These are phyloP conservation scores for Rhamphomyia laevipes DNA, from an alignment of 2,888 invertebrate species.

Conservation along the genomic window DNA sequence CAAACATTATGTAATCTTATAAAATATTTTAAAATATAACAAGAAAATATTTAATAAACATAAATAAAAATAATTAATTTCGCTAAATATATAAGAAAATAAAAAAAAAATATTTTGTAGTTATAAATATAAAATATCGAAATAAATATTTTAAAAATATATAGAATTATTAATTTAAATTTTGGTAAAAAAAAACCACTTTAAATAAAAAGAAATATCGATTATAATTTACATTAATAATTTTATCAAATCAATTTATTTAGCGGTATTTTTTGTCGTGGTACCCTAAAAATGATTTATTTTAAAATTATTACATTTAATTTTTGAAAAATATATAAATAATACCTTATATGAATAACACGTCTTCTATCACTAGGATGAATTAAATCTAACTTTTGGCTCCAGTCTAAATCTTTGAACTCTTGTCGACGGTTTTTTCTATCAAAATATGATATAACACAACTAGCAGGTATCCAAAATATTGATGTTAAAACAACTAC, in stretches of 20 bases:
- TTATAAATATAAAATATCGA: too few relatives aligned
- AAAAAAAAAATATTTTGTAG: too few relatives aligned
- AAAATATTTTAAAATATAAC: too few relatives aligned
- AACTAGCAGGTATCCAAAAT: constrained; percentile 90
- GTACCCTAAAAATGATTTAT: constrained; percentile 26
- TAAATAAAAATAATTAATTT: too few relatives aligned
- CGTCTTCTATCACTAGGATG: constrained; percentile 62
- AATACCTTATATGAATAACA: constrained; percentile 52
- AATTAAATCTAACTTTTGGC: constrained; percentile 53
- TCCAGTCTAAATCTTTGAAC: constrained; percentile 61
- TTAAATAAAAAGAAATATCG: too few relatives aligned
- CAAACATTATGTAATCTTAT: too few relatives aligned
- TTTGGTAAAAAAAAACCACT: too few relatives aligned
- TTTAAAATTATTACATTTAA: neutral
- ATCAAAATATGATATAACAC: constrained; percentile 75
- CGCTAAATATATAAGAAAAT: too few relatives aligned
- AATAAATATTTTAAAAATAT: too few relatives aligned
- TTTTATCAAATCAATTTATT: neutral
- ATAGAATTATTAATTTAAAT: too few relatives aligned
- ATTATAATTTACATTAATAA: too few relatives aligned
- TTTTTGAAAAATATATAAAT: neutral
- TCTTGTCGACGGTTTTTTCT: constrained; percentile 59
- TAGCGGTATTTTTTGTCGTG: constrained; percentile 30
- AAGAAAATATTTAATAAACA: too few relatives aligned
- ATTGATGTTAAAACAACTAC: constrained; percentile 83